Base-by-base conservation (phyloP, 2,797 vertebrate genomes). In the Sciaenops ocellatus region DNA sequence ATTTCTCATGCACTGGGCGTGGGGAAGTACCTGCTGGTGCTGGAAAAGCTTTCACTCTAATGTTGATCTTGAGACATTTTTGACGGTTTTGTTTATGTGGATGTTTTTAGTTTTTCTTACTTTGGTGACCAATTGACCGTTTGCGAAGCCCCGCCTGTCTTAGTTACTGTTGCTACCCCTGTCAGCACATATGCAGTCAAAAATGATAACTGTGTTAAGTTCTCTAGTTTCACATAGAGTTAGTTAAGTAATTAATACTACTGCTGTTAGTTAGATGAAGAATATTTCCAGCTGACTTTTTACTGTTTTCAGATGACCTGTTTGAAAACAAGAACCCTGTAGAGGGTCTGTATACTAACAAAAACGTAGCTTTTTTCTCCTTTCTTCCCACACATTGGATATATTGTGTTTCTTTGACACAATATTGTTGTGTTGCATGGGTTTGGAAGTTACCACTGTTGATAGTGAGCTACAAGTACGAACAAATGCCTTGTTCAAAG, bases 1-100 rank as follows among this genome's bases (percentile, higher is more conserved):
- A 73, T 87, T 51, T 62, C 70, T 76, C 60, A 62, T 61, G 42
- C 61, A 26, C 22, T 73, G 12, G 73, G 76, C 73, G 57, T 55
- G 46, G 51, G 41, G 48, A 78, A 70, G 71, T 79, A 66, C 63
- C 55, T 51, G 57, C 61, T 78, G 64, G 46, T 68, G 48, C 64
- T 65, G 68, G 28, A 63, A 76, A 80, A 44, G 48, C 18, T 60
- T 76, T 75, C 12, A 52, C 51, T 79, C 7, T 1, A 44, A 6
- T 64, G 15, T 44, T 17, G 59, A 78, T 70, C 24, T 26, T 24
- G 6, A 57, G 26, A n/a, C 26, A 18, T 11, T 60, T 69, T 71
- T 18, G 26, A 3, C 55, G 30, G 24, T 51, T 74, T 56, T 59
- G 15, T 52, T 51, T 28, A 2, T 6, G 7, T 44, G 26, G 17